Conservation (phyloP, 2,113 vertebrate genomes). For the Gymnobelideus leadbeateri region DNA sequence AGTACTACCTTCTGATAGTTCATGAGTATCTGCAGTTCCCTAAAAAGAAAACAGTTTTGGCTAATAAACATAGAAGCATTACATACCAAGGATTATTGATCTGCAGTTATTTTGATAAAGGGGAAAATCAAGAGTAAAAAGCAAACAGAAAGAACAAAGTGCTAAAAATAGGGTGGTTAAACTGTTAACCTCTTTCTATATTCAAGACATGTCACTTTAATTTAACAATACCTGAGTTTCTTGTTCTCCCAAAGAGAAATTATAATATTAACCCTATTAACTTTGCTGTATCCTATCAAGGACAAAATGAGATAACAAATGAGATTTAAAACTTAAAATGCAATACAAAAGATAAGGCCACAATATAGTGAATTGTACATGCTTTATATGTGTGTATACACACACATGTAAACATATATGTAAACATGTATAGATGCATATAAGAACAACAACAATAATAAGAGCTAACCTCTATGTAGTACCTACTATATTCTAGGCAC, state of each 20-base stretch:
- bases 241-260: not conserved
- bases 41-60: conserved; percentile 73
- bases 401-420: too few relatives aligned
- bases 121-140: not conserved
- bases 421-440: not conserved
- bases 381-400: not conserved
- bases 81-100: not conserved
- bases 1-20: conserved; percentile 90
- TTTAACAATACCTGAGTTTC: not conserved
- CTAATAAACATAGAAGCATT: not conserved
- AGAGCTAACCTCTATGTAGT: not conserved
- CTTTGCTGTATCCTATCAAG: not conserved
- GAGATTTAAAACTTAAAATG: not conserved
- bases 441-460: not conserved
- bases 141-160: not conserved
- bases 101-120: not conserved
- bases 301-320: not conserved
- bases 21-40: conserved; percentile 89
- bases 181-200: not conserved
- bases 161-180: not conserved
- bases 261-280: not conserved
- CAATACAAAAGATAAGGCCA: not conserved
- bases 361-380: not conserved
- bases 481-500: not conserved
- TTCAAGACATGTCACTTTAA: not conserved